Evolutionary conservation across 2,888 invertebrate species (phyloP), one percentile per base, ranked within the genome.

Genomic region (Teleiodes luculella): DNA sequence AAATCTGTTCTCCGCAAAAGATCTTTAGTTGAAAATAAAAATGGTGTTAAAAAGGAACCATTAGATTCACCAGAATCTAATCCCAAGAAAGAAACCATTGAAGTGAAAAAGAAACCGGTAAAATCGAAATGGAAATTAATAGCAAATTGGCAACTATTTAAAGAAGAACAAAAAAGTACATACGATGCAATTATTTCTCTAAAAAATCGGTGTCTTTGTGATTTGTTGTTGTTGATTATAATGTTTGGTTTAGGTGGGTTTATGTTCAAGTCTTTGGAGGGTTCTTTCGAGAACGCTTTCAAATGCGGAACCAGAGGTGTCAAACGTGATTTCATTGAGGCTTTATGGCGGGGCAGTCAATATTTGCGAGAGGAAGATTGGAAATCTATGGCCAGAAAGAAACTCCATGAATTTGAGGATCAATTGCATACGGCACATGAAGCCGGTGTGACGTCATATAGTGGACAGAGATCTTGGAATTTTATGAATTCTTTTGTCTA

Each of bases 231-330:
- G 24, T 80, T 95, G 36, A 83, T 95, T 20, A 91, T 95, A 54
- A 90, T 94, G 63, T 94, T 95, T 67, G 96, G 96, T 3, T 83
- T 95, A 48, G 96, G 96, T 0, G 96, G 95, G 0, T 90, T 96
- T 48, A 86, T 95, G 67, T 96, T 97, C 68, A 94, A 95, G 60
- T 93, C 94, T 61, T 93, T 95, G 18, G 97, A 98, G 76, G 96
- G 96, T 2, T 92, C 94, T 1, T 94, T 96, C 66, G 97, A 97
- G 73, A 92, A 94, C 58, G 94, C 94, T 59, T 96, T 95, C 82
- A 97, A 97, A 83, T 96, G 96, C 73, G 95, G 96, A 7, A 95
- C 96, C 41, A 95, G 96, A 66, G 91, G 95, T 66, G 95, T 97
- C 0, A 96, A 96, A 72, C 89, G 97, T 4, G 95, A 96, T 77